These are phyloP conservation scores for Heliothis virescens DNA, from an alignment of 1,140 invertebrate genomes.

Conservation along the genomic window DNA sequence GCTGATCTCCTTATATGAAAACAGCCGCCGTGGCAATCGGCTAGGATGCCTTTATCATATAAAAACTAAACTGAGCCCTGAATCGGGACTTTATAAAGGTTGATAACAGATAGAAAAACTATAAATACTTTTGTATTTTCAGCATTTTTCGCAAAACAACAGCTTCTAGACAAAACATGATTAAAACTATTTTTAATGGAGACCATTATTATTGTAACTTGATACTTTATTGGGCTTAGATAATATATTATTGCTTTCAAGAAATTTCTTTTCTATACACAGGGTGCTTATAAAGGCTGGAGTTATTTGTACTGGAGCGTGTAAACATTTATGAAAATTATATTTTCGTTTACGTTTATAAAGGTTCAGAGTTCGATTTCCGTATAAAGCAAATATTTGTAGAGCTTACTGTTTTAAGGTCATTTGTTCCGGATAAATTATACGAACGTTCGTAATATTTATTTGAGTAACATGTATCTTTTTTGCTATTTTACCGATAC, in stretches of 20 bases:
- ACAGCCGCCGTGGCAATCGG: too few species aligned
- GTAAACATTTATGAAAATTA: slow-evolving; percentile 31
- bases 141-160: too few species aligned
- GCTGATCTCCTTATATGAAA: too few species aligned
- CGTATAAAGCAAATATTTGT: slow-evolving; percentile 11
- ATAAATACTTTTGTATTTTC: too few species aligned
- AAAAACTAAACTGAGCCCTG: too few species aligned
- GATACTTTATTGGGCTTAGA: slow-evolving; percentile 6
- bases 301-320: slow-evolving; percentile 6
- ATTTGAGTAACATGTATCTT: not conserved
- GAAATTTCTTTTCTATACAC: slow-evolving; percentile 9
- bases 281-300: not conserved
- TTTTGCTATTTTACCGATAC: not conserved
- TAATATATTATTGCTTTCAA: slow-evolving; percentile 18
- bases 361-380: slow-evolving; percentile 25
- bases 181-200: not conserved
- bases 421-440: not conserved
- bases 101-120: too few species aligned
- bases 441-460: not conserved
- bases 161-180: not conserved
- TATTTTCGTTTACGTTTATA: slow-evolving; percentile 1
- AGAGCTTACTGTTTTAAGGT: not conserved
- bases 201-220: not conserved
- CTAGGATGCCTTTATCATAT: too few species aligned
- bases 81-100: too few species aligned